Percentiles rank a stretch among this genome's conserved stretches.
Evolutionary conservation across 2,113 vertebrate species (phyloP).

Genomic region (Bos javanicus): DNA sequence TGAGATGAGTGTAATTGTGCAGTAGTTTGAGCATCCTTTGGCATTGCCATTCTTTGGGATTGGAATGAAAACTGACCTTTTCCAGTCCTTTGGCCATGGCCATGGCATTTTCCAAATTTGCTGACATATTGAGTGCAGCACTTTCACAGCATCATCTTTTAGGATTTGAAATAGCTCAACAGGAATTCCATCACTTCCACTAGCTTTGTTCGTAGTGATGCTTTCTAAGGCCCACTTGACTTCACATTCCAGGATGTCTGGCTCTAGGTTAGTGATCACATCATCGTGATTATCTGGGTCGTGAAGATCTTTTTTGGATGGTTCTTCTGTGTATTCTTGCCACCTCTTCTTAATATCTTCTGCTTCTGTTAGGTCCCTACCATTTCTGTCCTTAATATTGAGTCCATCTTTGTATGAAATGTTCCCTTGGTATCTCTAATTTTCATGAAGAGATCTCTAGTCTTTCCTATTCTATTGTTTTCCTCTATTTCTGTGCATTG

Average conservation of each 20-base stretch:
- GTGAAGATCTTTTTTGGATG: neutral
- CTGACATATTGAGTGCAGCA: neutral
- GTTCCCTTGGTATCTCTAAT: neutral
- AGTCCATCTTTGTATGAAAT: neutral
- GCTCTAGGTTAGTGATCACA: neutral
- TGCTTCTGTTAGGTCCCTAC: neutral
- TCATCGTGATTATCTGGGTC: neutral
- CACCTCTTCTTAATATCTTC: neutral
- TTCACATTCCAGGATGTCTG: neutral
- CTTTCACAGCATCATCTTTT: neutral
- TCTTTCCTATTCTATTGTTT: neutral
- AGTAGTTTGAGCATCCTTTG: neutral
- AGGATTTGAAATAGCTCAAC: neutral
- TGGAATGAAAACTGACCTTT: neutral
- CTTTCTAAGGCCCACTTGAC: neutral
- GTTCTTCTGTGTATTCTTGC: neutral
- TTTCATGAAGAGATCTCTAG: neutral
- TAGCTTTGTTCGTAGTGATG: neutral
- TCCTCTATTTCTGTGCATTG: neutral
- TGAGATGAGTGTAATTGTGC: neutral
- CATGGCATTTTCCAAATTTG: neutral
- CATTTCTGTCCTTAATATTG: neutral
- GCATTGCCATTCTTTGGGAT: neutral
- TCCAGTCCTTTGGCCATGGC: neutral
- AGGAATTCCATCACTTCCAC: neutral